phyloP scores from a whole-genome alignment of 2,888 invertebrate genomes.

The Antheraea yamamai region DNA sequence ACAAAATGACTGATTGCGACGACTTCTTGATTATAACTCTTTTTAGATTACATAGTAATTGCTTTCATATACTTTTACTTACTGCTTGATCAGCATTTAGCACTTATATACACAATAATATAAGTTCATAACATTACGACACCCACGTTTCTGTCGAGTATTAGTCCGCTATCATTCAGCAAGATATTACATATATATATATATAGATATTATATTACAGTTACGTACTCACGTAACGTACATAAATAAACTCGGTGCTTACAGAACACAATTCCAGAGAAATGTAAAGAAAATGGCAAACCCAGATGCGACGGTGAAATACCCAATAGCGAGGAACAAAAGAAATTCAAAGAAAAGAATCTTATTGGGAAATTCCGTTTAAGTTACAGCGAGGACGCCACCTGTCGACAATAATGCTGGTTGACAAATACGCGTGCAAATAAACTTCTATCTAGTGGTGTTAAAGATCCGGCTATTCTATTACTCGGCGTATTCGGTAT shows the following conservation, averaged over 20 bases:
- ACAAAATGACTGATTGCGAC: too few species aligned
- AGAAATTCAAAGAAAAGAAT: conserved; percentile 9
- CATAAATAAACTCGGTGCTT: background rate
- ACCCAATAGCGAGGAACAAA: conserved; percentile 1
- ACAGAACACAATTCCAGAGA: conserved; percentile 4
- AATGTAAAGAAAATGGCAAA: conserved; percentile 7
- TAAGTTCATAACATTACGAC: background rate
- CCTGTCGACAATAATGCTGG: conserved; percentile 20
- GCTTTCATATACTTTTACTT: too few species aligned
- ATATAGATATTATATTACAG: too few species aligned
- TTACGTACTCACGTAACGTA: background rate
- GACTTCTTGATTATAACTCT: too few species aligned
- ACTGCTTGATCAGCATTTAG: too few species aligned
- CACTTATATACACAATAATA: too few species aligned
- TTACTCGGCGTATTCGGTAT: background rate
- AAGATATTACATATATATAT: too few species aligned
- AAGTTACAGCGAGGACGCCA: conserved; percentile 18
- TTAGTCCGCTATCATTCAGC: background rate
- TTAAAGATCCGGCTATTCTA: background rate
- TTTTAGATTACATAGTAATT: too few species aligned
- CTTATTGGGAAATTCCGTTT: conserved; percentile 13
- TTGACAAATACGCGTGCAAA: conserved; percentile 33
- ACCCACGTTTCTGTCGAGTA: background rate
- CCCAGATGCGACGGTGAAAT: background rate
- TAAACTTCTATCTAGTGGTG: conserved; percentile 25